These are phyloP conservation scores for Polypedilum vanderplanki DNA, from an alignment of 1,140 invertebrate genomes.

Conservation along the genomic window DNA sequence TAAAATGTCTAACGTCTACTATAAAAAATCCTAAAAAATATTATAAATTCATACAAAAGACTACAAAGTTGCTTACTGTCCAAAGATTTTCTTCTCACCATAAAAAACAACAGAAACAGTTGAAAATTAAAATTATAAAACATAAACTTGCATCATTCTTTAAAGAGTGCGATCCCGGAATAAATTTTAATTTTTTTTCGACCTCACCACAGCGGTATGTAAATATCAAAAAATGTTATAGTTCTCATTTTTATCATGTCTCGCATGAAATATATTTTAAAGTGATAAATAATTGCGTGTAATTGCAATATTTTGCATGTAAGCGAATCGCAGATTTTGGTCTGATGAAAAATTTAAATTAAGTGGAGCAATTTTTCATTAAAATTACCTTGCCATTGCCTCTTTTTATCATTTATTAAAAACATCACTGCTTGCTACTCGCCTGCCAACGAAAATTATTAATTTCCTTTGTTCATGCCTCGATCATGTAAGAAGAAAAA, in stretches of 20 bases:
- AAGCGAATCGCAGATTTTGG: neutral
- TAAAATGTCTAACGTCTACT: too few relatives aligned
- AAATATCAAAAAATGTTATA: constrained; percentile 1
- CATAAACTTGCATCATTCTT: too few relatives aligned
- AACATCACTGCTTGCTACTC: neutral
- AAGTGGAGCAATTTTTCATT: constrained; percentile 13
- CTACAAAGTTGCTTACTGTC: too few relatives aligned
- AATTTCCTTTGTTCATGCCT: neutral
- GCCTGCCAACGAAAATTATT: neutral
- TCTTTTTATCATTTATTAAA: constrained; percentile 1
- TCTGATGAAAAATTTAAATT: neutral
- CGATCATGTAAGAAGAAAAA: neutral
- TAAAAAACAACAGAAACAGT: too few relatives aligned
- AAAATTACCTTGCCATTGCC: constrained; percentile 11
- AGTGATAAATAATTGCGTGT: constrained; percentile 28
- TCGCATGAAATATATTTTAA: neutral
- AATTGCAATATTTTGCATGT: constrained; percentile 8
- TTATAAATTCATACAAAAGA: too few relatives aligned
- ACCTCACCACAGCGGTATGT: neutral
- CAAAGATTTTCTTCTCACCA: too few relatives aligned
- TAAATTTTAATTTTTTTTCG: too few relatives aligned
- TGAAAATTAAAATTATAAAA: too few relatives aligned
- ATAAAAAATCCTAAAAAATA: too few relatives aligned
- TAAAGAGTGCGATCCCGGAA: too few relatives aligned
- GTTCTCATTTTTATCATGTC: constrained; percentile 13